phyloP scores from a whole-genome alignment of 2,888 invertebrate genomes.

The Bombylius major region DNA sequence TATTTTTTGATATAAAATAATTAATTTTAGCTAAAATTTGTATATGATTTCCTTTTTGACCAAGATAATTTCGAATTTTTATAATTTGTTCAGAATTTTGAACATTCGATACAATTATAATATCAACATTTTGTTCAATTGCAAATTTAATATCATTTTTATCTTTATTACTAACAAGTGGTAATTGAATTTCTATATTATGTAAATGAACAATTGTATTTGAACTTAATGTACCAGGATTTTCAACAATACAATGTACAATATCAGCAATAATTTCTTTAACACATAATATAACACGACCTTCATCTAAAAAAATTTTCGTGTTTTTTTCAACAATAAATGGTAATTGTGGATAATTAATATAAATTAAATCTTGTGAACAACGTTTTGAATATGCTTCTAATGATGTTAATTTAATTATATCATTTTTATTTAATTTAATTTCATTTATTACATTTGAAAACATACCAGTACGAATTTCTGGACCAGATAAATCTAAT shows the following conservation, averaged over 20 bases:
- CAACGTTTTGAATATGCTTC: constrained; percentile 58
- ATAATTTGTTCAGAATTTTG: constrained; percentile 67
- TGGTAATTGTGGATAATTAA: constrained; percentile 84
- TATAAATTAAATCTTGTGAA: constrained; percentile 51
- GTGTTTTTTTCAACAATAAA: constrained; percentile 70
- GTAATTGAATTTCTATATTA: constrained; percentile 79
- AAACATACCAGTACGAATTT: constrained; percentile 83
- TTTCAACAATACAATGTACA: constrained; percentile 69
- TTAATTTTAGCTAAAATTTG: constrained; percentile 92
- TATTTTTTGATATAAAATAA: constrained; percentile 71
- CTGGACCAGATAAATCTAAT: constrained; percentile 88
- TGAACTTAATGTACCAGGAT: constrained; percentile 80
- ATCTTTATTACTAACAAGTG: constrained; percentile 89
- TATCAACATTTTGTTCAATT: constrained; percentile 61
- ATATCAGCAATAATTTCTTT: constrained; percentile 44
- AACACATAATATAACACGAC: constrained; percentile 76
- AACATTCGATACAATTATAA: constrained; percentile 91
- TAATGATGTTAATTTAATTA: constrained; percentile 68
- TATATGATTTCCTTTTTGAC: constrained; percentile 72
- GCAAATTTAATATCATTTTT: constrained; percentile 72
- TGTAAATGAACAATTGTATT: constrained; percentile 90
- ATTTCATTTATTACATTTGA: constrained; percentile 80
- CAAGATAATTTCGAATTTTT: constrained; percentile 68
- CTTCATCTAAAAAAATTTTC: constrained; percentile 81
- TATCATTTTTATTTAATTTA: constrained; percentile 62